Evolutionary conservation across 2,113 vertebrate species (phyloP), one percentile per base, ranked within the genome.

Genomic region (Corvus cornix): DNA sequence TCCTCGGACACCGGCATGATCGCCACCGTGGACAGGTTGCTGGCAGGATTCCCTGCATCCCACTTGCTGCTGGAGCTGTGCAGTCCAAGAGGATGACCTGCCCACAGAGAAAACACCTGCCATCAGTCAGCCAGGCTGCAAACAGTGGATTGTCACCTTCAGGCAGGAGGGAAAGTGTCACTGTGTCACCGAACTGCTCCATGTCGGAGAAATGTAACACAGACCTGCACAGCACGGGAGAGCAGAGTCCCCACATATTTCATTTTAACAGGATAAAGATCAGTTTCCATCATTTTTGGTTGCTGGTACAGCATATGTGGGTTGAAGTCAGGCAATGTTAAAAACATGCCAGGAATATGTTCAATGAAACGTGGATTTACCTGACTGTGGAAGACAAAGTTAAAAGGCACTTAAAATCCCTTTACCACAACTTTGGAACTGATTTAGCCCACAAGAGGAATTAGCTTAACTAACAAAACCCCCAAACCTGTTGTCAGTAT

Each of bases 1-100:
- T 99, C 99, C 58, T 99, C 99, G 0, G 99, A 99, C 62, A 98
- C 99, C 0, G 99, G 99, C 96, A 99, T 98, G 85, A 99, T 98
- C 6, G 99, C 97, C 53, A 99, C 99, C 0, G 99, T 99, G 95
- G 99, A 99, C 21, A 99, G 98, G 89, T 99, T 99, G 94, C 98
- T 98, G 44, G 98, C 98, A 1, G 98, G 98, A 63, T 98, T 99
- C 23, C 98, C 99, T 0, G 98, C 89, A 51, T 99, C 99, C 99
- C 99, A 99, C 90, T 99, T 99, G 97, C 98, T 99, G 93, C 97
- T 96, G 1, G 97, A 89, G 7, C 98, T 95, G 66, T 98, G 97
- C 8, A 99, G 95, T 21, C 98, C 98, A 15, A 99, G 94, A 41
- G 98, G 97, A 39, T 98, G 98, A 93, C 97, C 99, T 99, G 97